Evolutionary conservation across 2,888 invertebrate genomes (phyloP).

Genomic region (Heteropelma amictum): DNA sequence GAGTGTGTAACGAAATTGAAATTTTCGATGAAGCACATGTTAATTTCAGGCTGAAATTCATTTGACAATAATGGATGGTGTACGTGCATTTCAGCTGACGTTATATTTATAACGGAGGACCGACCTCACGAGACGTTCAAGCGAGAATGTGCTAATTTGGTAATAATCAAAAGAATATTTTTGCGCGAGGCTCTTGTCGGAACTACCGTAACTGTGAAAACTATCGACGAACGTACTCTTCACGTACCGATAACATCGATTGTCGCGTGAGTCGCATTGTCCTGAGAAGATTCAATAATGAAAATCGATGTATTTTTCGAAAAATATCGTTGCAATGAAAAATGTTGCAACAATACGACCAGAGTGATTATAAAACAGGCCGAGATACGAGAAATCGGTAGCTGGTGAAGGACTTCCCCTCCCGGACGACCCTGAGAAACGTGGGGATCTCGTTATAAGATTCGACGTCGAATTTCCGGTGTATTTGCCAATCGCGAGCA

Average conservation of each 20-base stretch:
- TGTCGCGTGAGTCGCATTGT: slow-evolving; percentile 79
- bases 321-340: no score
- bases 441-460: slow-evolving; percentile 85
- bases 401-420: slow-evolving; percentile 87
- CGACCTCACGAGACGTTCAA: slow-evolving; percentile 84
- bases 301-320: no score
- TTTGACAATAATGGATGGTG: slow-evolving; percentile 14
- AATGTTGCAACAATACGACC: no score
- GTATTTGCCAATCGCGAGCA: slow-evolving; percentile 79
- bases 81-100: slow-evolving; percentile 81
- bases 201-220: slow-evolving; percentile 82
- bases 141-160: slow-evolving; percentile 84
- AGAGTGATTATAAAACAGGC: slow-evolving; percentile 71
- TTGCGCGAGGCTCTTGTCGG: slow-evolving; percentile 87
- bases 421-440: slow-evolving; percentile 81
- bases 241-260: slow-evolving; percentile 86
- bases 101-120: slow-evolving; percentile 87
- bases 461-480: slow-evolving; percentile 82
- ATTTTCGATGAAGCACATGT: no score
- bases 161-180: slow-evolving; percentile 81
- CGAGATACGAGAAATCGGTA: slow-evolving; percentile 84
- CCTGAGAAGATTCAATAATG: neutral
- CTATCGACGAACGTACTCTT: slow-evolving; percentile 85
- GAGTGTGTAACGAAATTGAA: neutral
- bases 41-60: neutral